Conservation (phyloP, 1,140 invertebrate genomes). For the Aphidius gifuensis region DNA sequence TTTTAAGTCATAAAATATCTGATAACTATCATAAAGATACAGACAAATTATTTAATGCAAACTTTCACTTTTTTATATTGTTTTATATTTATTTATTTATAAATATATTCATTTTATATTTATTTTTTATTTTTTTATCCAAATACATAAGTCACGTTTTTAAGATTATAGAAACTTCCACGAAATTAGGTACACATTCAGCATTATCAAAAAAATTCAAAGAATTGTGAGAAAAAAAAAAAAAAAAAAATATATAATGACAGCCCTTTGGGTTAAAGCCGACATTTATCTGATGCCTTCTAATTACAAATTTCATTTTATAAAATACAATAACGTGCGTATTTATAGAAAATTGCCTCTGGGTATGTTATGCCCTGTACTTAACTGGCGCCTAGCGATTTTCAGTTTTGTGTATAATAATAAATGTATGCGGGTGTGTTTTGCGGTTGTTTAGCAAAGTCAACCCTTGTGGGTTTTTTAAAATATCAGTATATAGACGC, state of each 20-base stretch:
- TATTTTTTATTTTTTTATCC: conserved; percentile 1
- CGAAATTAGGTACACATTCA: background rate
- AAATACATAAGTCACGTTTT: background rate
- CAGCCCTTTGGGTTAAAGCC: conserved; percentile 4
- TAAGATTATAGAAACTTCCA: background rate
- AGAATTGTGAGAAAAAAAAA: conserved; percentile 15
- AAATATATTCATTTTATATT: background rate
- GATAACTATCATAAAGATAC: background rate
- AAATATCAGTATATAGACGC: too few relatives aligned
- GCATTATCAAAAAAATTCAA: conserved; percentile 36
- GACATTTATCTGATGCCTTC: conserved; percentile 6
- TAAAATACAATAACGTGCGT: conserved; percentile 3
- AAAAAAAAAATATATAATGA: conserved; percentile 3
- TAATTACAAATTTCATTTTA: conserved; percentile 27
- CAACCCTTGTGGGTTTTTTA: too few relatives aligned
- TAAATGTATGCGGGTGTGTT: too few relatives aligned
- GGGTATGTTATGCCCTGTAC: conserved; percentile 31
- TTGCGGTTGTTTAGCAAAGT: too few relatives aligned
- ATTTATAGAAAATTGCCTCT: background rate
- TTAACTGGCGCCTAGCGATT: conserved; percentile 40
- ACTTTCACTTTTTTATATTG: background rate
- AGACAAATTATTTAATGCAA: background rate
- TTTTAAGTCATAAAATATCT: too few relatives aligned
- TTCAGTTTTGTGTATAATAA: background rate
- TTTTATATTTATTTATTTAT: background rate